These are phyloP conservation scores for Dolichallabes microphthalmus DNA, from an alignment of 2,113 vertebrate genomes.

Conservation along the genomic window DNA sequence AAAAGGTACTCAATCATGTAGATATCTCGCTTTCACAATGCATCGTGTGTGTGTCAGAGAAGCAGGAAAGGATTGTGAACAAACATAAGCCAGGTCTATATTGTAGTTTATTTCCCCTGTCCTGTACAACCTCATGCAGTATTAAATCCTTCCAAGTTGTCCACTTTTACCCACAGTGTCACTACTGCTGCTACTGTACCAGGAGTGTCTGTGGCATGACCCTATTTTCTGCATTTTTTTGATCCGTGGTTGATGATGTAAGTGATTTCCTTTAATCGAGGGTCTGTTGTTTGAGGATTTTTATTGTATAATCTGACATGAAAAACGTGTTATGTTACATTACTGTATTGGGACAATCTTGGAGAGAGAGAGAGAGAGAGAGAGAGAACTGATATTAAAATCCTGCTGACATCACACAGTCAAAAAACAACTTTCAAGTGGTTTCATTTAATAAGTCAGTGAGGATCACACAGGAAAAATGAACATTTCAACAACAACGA, in stretches of 20 bases:
- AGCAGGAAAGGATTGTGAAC: neutral
- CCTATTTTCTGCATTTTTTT: neutral
- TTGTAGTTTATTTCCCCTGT: neutral
- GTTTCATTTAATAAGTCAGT: neutral
- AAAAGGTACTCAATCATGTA: neutral
- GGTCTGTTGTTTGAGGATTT: neutral
- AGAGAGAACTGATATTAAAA: neutral
- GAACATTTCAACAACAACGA: too few species aligned
- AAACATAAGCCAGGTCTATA: neutral
- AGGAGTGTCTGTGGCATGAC: neutral
- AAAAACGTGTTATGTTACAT: neutral
- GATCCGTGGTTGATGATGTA: neutral
- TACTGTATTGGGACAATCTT: neutral
- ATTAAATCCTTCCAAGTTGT: neutral
- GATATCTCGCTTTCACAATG: neutral
- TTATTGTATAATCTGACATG: too few species aligned
- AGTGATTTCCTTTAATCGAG: too few species aligned
- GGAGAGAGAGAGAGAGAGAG: neutral
- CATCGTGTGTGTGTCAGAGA: neutral
- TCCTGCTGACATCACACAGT: neutral
- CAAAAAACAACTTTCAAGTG: neutral
- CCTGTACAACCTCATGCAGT: neutral
- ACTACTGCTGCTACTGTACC: neutral
- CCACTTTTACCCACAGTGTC: neutral
- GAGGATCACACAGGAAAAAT: neutral